These are phyloP conservation scores for Drosophila leontia DNA, from an alignment of 1,140 invertebrate genomes.

Conservation along the genomic window DNA sequence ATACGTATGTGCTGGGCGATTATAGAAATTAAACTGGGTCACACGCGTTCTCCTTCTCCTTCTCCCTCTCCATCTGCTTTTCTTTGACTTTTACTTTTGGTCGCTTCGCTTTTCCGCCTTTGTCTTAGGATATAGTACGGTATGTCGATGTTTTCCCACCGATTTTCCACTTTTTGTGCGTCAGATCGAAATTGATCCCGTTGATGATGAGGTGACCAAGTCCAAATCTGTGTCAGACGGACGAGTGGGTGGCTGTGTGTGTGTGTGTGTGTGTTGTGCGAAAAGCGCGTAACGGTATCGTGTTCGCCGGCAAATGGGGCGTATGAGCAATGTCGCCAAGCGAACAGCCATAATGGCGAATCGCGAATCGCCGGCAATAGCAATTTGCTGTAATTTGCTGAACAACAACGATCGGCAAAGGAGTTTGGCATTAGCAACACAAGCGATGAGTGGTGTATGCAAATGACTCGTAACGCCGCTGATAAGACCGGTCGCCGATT, in stretches of 20 bases:
- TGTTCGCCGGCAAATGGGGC: conserved; percentile 49
- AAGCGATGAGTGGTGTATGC: conserved; percentile 25
- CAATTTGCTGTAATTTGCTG: conserved; percentile 64
- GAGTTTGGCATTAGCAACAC: conserved; percentile 20
- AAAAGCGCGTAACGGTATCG: conserved; percentile 23
- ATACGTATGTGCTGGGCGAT: conserved; percentile 28
- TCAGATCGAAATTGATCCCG: conserved; percentile 51
- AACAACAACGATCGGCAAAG: conserved; percentile 41
- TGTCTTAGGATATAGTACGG: conserved; percentile 20
- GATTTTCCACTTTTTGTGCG: conserved; percentile 18
- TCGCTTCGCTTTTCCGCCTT: background rate
- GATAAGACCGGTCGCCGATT: conserved; percentile 16
- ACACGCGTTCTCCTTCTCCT: conserved; percentile 46
- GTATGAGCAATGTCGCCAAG: conserved; percentile 47
- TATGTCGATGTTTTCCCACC: background rate
- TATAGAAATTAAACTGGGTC: conserved; percentile 66
- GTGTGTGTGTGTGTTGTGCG: background rate
- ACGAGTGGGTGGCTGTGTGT: conserved; percentile 11
- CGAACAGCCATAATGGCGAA: background rate
- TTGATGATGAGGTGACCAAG: conserved; percentile 28
- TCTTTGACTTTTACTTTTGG: conserved; percentile 14
- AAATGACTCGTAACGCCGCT: conserved; percentile 24
- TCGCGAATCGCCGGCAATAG: conserved; percentile 9
- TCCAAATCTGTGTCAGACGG: conserved; percentile 29
- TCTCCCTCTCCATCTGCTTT: background rate